Evolutionary conservation across 2,888 invertebrate species (phyloP).

Genomic region (Athripsodes cinereus): DNA sequence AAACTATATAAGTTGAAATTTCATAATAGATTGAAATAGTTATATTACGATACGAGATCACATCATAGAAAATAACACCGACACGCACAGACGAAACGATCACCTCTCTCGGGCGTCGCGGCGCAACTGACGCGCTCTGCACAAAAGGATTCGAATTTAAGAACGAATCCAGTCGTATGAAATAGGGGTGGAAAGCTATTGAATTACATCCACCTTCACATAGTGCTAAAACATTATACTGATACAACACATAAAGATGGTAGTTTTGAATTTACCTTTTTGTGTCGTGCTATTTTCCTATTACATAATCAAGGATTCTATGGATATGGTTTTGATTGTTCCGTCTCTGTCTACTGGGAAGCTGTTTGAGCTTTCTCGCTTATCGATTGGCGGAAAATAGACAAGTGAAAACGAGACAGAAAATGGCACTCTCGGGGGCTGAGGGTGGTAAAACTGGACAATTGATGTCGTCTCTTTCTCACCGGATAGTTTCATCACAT

Average conservation of each 20-base stretch:
- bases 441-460: conserved; percentile 13
- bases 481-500: neutral
- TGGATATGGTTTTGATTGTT: conserved; percentile 1
- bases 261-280: neutral
- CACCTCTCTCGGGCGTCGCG: conserved; percentile 22
- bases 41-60: conserved; percentile 16
- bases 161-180: conserved; percentile 6
- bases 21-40: no score
- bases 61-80: conserved; percentile 9
- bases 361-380: conserved; percentile 21
- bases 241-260: neutral
- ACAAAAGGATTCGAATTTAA: conserved; percentile 27
- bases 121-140: conserved; percentile 25
- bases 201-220: neutral
- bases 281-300: neutral
- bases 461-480: conserved; percentile 10
- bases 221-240: neutral
- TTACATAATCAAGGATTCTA: neutral
- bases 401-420: conserved; percentile 11
- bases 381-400: conserved; percentile 26
- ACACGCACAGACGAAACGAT: conserved; percentile 12
- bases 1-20: no score
- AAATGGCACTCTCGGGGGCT: neutral
- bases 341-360: conserved; percentile 12
- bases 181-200: neutral